phyloP scores from a whole-genome alignment of 2,888 invertebrate species.

The Dicranocentrus wangi region DNA sequence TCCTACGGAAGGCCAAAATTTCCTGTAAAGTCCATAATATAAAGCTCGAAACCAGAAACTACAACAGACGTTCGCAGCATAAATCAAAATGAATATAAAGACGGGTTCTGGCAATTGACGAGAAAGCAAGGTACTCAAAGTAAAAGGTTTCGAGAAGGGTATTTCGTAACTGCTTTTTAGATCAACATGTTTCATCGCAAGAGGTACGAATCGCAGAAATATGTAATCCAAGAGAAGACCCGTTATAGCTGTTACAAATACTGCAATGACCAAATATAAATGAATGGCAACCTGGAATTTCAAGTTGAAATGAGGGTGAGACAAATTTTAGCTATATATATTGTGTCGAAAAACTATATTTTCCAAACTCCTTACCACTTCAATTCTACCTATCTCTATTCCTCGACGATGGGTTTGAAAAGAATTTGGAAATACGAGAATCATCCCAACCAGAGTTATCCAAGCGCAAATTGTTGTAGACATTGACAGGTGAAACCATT shows the following conservation, averaged over 20 bases:
- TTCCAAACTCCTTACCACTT: background rate
- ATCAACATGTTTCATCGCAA: constrained; percentile 1
- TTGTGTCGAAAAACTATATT: too few species aligned
- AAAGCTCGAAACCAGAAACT: background rate
- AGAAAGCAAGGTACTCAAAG: constrained; percentile 15
- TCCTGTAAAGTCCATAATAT: background rate
- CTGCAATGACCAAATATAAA: background rate
- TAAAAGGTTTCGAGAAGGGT: constrained; percentile 9
- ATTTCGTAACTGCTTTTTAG: background rate
- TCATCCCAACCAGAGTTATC: too few species aligned
- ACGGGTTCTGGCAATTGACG: background rate
- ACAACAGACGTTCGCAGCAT: constrained; percentile 21
- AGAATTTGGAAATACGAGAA: background rate
- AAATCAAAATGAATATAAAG: constrained; percentile 13
- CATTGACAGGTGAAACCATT: too few species aligned
- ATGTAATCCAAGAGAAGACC: background rate
- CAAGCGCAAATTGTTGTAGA: too few species aligned
- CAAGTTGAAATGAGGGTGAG: background rate
- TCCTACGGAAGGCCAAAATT: constrained; percentile 6
- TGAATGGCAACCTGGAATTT: constrained; percentile 7
- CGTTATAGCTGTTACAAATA: background rate
- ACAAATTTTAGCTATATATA: background rate
- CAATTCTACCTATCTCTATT: background rate
- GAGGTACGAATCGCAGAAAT: background rate
- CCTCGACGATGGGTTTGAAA: background rate